Percentiles rank a stretch among this genome's conserved stretches.
These are phyloP conservation scores for Diuraphis noxia DNA, from an alignment of 1,140 invertebrate species.

Conservation along the genomic window DNA sequence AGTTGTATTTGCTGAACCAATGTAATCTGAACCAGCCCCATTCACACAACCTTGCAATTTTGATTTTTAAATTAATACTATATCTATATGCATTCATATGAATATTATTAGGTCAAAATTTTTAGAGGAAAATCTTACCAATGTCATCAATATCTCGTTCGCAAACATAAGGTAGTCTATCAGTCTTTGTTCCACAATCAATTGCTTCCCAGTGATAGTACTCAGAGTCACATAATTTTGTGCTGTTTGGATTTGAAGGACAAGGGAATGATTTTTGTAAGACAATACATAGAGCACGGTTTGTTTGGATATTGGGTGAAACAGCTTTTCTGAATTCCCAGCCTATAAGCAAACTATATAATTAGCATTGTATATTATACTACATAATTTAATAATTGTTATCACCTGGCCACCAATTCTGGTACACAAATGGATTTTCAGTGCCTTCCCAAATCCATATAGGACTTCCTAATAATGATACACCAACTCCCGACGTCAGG, in stretches of 20 bases:
- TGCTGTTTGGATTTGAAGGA: conserved; percentile 55
- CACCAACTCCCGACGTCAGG: conserved; percentile 65
- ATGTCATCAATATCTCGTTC: conserved; percentile 63
- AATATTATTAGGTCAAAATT: neutral
- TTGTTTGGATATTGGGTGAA: conserved; percentile 56
- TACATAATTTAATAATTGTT: neutral
- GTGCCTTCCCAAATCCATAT: conserved; percentile 66
- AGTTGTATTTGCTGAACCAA: conserved; percentile 64
- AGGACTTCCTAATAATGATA: conserved; percentile 61
- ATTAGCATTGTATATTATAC: neutral
- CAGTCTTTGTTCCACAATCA: conserved; percentile 61
- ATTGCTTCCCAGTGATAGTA: conserved; percentile 66
- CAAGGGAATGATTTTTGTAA: conserved; percentile 62
- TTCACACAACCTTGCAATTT: conserved; percentile 62
- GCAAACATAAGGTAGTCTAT: conserved; percentile 63
- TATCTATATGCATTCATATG: neutral
- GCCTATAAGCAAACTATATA: conserved; percentile 57
- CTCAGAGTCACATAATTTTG: conserved; percentile 60
- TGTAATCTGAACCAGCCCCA: conserved; percentile 63
- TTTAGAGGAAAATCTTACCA: conserved; percentile 58
- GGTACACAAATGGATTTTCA: conserved; percentile 57
- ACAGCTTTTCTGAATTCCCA: conserved; percentile 59
- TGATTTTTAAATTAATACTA: neutral
- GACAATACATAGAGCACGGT: conserved; percentile 60
- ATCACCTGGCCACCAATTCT: conserved; percentile 62